Conservation (phyloP, 2,888 invertebrate genomes). For the Lathronympha strigana region DNA sequence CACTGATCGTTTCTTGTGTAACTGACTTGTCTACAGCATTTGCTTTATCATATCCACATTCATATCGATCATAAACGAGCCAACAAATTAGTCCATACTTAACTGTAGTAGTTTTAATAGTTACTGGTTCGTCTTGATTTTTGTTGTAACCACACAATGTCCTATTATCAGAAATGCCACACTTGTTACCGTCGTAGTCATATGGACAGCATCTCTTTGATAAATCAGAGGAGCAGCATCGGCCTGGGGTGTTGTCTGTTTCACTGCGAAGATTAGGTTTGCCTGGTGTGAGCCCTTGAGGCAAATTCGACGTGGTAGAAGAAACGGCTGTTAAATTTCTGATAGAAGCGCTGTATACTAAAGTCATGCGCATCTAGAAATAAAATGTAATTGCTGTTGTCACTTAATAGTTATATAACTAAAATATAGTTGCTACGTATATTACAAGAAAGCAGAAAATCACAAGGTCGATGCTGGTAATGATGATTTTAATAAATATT, state of each 20-base stretch:
- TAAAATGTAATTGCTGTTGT: background rate
- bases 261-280: slow-evolving; percentile 14
- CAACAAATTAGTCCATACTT: slow-evolving; percentile 19
- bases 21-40: background rate
- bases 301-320: background rate
- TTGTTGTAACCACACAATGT: slow-evolving; percentile 23
- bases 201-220: slow-evolving; percentile 20
- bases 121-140: background rate
- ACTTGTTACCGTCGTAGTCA: slow-evolving; percentile 11
- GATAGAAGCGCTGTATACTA: slow-evolving; percentile 10
- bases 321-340: background rate
- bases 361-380: slow-evolving; percentile 15
- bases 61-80: slow-evolving; percentile 7
- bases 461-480: too few relatives aligned
- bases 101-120: slow-evolving; percentile 8
- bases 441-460: background rate
- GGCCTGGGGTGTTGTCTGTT: slow-evolving; percentile 15
- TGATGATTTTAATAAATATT: too few relatives aligned
- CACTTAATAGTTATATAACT: background rate
- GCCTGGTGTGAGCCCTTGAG: background rate
- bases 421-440: background rate
- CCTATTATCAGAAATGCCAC: slow-evolving; percentile 2
- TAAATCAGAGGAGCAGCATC: slow-evolving; percentile 15
- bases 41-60: slow-evolving; percentile 16
- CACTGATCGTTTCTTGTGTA: background rate